Conservation (phyloP, 2,888 invertebrate species). For the Epistrophe eligans region DNA sequence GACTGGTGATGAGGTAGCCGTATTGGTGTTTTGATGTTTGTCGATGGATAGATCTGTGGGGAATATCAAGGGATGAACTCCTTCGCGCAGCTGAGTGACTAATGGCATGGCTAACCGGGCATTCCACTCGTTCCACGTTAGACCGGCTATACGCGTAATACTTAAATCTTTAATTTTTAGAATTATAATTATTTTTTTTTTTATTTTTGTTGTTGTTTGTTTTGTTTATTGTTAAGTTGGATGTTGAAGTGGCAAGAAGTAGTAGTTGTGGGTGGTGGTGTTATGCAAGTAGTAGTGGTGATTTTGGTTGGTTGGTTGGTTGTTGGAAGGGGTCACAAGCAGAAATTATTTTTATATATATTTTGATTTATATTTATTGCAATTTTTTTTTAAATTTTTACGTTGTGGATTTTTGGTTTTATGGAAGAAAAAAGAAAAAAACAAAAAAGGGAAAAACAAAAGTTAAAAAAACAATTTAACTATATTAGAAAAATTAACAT, state of each 20-base stretch:
- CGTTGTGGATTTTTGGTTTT: conserved; percentile 68
- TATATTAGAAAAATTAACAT: conserved; percentile 74
- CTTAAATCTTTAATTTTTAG: conserved; percentile 86
- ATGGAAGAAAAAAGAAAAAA: conserved; percentile 78
- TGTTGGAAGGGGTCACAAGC: conserved; percentile 67
- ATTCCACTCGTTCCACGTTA: conserved; percentile 90
- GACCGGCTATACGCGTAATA: conserved; percentile 88
- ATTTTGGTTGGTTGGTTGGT: conserved; percentile 39
- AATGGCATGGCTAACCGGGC: conserved; percentile 90
- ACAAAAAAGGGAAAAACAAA: conserved; percentile 79
- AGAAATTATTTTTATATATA: conserved; percentile 56
- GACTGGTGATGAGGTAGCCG: conserved; percentile 77
- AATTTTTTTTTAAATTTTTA: conserved; percentile 57
- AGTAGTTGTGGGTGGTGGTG: conserved; percentile 67
- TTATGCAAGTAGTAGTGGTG: conserved; percentile 57
- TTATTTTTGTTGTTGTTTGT: conserved; percentile 19
- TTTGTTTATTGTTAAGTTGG: conserved; percentile 50
- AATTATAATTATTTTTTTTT: conserved; percentile 21
- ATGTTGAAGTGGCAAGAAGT: conserved; percentile 67
- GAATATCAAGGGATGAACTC: conserved; percentile 83
- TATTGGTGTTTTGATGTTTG: conserved; percentile 77
- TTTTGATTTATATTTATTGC: conserved; percentile 63
- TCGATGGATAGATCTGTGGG: conserved; percentile 83
- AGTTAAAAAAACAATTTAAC: conserved; percentile 80
- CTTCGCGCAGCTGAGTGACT: conserved; percentile 86